Conservation (phyloP, 2,113 vertebrate species). For the Gymnobelideus leadbeateri region DNA sequence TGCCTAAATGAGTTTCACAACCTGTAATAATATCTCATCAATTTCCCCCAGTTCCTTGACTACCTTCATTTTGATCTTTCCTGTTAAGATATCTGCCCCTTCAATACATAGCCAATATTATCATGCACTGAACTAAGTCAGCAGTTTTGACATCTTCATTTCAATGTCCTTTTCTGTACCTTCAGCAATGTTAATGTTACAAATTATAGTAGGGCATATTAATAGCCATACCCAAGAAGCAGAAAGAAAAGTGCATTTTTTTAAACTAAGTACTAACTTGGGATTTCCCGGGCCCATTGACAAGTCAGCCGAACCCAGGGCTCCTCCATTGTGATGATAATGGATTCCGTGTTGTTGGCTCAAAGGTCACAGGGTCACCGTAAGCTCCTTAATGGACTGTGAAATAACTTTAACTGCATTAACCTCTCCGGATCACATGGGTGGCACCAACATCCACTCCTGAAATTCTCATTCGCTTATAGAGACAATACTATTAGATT, state of each 20-base stretch:
- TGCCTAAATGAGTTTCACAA: slow-evolving; percentile 75
- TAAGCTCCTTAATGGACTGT: slow-evolving; percentile 99
- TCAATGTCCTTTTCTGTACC: slow-evolving; percentile 92
- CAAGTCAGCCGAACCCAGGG: slow-evolving; percentile 87
- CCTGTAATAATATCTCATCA: slow-evolving; percentile 79
- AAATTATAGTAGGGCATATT: slow-evolving; percentile 91
- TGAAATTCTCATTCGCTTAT: slow-evolving; percentile 91
- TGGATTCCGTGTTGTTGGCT: slow-evolving; percentile 98
- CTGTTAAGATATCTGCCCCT: slow-evolving; percentile 78
- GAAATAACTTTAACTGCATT: slow-evolving; percentile 99
- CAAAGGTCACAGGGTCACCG: slow-evolving; percentile 96
- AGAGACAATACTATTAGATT: slow-evolving; percentile 95
- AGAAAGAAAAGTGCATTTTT: slow-evolving; percentile 88
- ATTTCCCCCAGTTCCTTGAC: slow-evolving; percentile 76
- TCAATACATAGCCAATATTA: slow-evolving; percentile 82
- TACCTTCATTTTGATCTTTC: slow-evolving; percentile 83
- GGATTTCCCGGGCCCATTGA: slow-evolving; percentile 92
- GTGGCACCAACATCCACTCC: slow-evolving; percentile 91
- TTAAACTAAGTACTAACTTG: slow-evolving; percentile 93
- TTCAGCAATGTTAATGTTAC: slow-evolving; percentile 93
- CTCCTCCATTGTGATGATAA: slow-evolving; percentile 98
- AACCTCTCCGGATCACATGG: slow-evolving; percentile 97
- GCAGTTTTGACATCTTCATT: slow-evolving; percentile 91
- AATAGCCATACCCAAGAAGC: slow-evolving; percentile 89
- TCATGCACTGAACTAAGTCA: slow-evolving; percentile 86